These are phyloP conservation scores for Addax nasomaculatus DNA, from an alignment of 2,113 vertebrate genomes.

Conservation along the genomic window DNA sequence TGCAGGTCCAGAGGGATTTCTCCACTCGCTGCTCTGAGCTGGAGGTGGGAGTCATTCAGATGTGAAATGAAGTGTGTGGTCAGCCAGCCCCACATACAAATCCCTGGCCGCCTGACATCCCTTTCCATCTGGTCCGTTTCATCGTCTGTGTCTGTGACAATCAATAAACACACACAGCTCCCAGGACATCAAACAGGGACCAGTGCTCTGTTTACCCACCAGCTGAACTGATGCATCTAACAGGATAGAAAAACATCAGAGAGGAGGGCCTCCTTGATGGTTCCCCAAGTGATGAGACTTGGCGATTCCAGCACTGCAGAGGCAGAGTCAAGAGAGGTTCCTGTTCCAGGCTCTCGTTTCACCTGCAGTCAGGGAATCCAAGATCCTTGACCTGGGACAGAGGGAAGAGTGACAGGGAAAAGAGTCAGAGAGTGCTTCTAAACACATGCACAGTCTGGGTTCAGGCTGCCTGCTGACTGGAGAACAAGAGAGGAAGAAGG, in stretches of 20 bases:
- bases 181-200: slow-evolving; percentile 45
- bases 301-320: neutral
- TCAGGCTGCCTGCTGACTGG: neutral
- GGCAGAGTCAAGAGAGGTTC: neutral
- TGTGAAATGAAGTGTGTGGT: neutral
- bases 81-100: neutral
- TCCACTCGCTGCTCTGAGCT: neutral
- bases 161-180: slow-evolving; percentile 44
- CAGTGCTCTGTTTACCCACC: slow-evolving; percentile 27
- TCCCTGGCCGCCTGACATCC: neutral
- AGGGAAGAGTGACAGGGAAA: neutral
- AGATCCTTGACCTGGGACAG: neutral
- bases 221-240: slow-evolving; percentile 23
- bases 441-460: too few relatives aligned
- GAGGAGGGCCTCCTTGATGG: neutral
- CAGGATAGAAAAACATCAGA: slow-evolving; percentile 52
- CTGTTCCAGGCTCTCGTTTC: neutral
- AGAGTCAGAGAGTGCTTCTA: neutral
- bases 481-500: neutral
- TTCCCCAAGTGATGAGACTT: neutral
- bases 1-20: neutral
- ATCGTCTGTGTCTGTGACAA: slow-evolving; percentile 21
- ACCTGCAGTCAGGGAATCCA: neutral
- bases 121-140: slow-evolving; percentile 18
- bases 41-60: neutral